Evolutionary conservation across 2,888 invertebrate species (phyloP).

Genomic region (Troilus luridus): DNA sequence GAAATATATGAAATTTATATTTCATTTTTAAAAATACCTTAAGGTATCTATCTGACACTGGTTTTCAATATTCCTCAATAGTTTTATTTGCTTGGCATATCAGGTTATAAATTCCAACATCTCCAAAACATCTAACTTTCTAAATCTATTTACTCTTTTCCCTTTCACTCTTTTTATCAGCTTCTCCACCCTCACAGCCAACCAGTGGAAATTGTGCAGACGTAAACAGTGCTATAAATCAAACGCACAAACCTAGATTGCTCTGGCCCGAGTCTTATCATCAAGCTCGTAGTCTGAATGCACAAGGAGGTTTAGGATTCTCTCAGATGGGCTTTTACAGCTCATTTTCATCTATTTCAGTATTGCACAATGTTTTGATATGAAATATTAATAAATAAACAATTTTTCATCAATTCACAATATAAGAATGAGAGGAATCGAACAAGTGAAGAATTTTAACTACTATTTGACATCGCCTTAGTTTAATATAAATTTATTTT

Average conservation of each 20-base stretch:
- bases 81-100: background rate
- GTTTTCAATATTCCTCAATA: too few relatives aligned
- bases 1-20: too few relatives aligned
- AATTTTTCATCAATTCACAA: too few relatives aligned
- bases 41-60: too few relatives aligned
- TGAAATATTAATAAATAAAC: background rate
- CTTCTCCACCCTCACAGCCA: background rate
- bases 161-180: background rate
- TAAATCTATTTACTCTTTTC: background rate
- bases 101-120: background rate
- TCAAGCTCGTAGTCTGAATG: background rate
- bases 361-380: background rate
- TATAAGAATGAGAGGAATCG: too few relatives aligned
- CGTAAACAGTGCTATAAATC: slow-evolving; percentile 25
- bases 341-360: background rate
- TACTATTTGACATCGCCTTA: too few relatives aligned
- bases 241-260: slow-evolving; percentile 1
- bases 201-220: background rate
- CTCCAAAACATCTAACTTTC: background rate
- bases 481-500: too few relatives aligned
- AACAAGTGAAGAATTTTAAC: too few relatives aligned
- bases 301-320: background rate
- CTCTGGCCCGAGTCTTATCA: background rate
- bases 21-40: too few relatives aligned
- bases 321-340: background rate